These are phyloP conservation scores for Macroramphosus scolopax DNA, from an alignment of 2,797 vertebrate genomes.

Conservation along the genomic window DNA sequence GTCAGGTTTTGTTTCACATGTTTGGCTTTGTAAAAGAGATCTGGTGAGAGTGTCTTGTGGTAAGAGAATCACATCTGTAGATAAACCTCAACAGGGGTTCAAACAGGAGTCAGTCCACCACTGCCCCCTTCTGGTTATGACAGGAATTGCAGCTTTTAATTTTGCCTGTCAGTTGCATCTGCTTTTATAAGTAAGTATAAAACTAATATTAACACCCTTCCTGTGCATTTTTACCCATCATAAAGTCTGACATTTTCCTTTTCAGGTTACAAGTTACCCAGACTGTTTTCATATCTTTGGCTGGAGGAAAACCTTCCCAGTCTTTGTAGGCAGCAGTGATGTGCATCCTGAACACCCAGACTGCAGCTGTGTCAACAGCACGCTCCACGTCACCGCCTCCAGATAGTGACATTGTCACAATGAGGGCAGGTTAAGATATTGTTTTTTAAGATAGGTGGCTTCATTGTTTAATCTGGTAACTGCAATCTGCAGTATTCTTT, in stretches of 20 bases:
- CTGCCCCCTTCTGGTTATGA: conserved; percentile 64
- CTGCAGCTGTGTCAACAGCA: conserved; percentile 74
- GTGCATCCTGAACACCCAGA: conserved; percentile 56
- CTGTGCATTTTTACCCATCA: not conserved
- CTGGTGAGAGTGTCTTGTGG: conserved; percentile 11
- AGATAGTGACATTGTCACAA: conserved; percentile 31
- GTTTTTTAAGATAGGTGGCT: conserved; percentile 1
- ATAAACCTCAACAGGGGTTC: not conserved
- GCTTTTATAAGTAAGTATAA: too few species aligned
- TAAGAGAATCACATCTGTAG: not conserved
- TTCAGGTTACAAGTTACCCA: conserved; percentile 35
- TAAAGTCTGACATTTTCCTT: conserved; percentile 25
- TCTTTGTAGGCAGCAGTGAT: conserved; percentile 29
- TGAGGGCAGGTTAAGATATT: not conserved
- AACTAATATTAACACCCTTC: too few species aligned
- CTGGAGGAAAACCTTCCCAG: conserved; percentile 41
- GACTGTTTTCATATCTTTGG: conserved; percentile 21
- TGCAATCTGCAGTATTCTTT: not conserved
- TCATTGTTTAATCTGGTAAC: too few species aligned
- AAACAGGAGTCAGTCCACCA: conserved; percentile 31
- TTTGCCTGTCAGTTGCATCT: not conserved
- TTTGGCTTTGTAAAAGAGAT: conserved; percentile 41
- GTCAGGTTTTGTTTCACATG: conserved; percentile 47
- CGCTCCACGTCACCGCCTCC: conserved; percentile 9
- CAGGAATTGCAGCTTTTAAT: not conserved